A percentile compares a stretch with the other conserved stretches of the same genome.
Evolutionary conservation across 2,888 invertebrate species (phyloP).

Genomic region (Allygus modestus): DNA sequence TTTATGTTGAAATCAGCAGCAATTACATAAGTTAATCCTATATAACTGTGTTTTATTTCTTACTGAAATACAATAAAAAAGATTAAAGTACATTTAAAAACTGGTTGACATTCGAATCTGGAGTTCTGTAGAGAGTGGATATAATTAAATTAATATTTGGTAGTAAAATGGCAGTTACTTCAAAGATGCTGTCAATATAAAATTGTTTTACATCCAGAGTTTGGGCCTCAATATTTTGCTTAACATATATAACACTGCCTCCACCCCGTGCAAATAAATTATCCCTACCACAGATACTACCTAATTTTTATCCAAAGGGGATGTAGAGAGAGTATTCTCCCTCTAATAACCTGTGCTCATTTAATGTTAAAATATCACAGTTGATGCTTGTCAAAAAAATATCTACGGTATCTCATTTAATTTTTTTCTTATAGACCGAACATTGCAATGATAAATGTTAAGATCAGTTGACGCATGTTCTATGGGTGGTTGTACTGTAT

Average conservation of each 20-base stretch:
- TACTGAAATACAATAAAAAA: too few species aligned
- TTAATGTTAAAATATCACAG: slow-evolving; percentile 15
- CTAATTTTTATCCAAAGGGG: not conserved
- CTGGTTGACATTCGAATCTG: too few species aligned
- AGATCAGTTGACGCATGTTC: not conserved
- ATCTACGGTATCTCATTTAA: slow-evolving; percentile 7
- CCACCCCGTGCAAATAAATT: not conserved
- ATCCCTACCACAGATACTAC: not conserved
- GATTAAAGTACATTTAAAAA: too few species aligned
- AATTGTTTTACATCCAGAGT: not conserved
- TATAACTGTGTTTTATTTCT: too few species aligned
- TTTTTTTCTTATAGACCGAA: not conserved
- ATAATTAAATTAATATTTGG: not conserved
- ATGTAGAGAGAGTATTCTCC: not conserved
- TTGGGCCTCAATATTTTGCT: not conserved
- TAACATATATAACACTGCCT: not conserved
- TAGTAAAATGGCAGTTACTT: slow-evolving; percentile 8
- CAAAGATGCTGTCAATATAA: not conserved
- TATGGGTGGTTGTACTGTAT: slow-evolving; percentile 13
- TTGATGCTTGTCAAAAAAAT: not conserved
- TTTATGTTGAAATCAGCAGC: too few species aligned
- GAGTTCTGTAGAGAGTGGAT: too few species aligned
- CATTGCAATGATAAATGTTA: slow-evolving; percentile 20
- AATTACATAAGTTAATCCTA: too few species aligned
- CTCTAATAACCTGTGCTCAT: not conserved